Conservation (phyloP, 2,888 invertebrate genomes). For the Volucella inflata region DNA sequence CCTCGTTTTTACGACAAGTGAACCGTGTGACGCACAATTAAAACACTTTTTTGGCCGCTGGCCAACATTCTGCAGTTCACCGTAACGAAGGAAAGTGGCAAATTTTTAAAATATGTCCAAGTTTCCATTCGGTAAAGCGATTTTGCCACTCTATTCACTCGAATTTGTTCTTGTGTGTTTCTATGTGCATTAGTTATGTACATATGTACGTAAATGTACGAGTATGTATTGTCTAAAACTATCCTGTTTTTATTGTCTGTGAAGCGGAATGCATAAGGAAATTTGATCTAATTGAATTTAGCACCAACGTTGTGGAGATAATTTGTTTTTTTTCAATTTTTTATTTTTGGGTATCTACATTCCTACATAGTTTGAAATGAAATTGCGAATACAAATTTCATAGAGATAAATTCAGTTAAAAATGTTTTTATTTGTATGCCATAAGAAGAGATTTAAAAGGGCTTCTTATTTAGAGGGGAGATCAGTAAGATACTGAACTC, state of each 20-base stretch:
- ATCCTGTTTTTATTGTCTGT: background rate
- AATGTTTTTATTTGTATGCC: too few relatives aligned
- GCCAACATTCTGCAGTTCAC: constrained; percentile 42
- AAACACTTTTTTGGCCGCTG: constrained; percentile 38
- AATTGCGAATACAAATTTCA: too few relatives aligned
- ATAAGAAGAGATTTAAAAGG: too few relatives aligned
- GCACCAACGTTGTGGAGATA: background rate
- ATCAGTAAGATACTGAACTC: too few relatives aligned
- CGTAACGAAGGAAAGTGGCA: constrained; percentile 8
- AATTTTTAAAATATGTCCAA: constrained; percentile 27
- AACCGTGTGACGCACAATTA: constrained; percentile 50
- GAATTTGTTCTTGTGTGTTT: background rate
- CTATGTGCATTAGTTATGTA: too few relatives aligned
- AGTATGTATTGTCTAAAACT: too few relatives aligned
- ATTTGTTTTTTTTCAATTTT: too few relatives aligned
- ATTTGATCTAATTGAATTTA: constrained; percentile 5
- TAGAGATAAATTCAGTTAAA: too few relatives aligned
- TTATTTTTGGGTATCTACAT: background rate
- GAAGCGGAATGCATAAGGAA: background rate
- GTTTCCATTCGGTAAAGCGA: constrained; percentile 60
- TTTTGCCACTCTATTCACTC: background rate
- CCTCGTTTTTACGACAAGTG: constrained; percentile 30
- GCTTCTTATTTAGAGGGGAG: too few relatives aligned
- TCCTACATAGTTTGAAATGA: too few relatives aligned
- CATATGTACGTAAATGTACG: too few relatives aligned